A percentile compares a stretch with the other conserved stretches of the same genome.
Evolutionary conservation across 2,797 vertebrate genomes (phyloP).

Genomic region (Kryptolebias ocellatus): DNA sequence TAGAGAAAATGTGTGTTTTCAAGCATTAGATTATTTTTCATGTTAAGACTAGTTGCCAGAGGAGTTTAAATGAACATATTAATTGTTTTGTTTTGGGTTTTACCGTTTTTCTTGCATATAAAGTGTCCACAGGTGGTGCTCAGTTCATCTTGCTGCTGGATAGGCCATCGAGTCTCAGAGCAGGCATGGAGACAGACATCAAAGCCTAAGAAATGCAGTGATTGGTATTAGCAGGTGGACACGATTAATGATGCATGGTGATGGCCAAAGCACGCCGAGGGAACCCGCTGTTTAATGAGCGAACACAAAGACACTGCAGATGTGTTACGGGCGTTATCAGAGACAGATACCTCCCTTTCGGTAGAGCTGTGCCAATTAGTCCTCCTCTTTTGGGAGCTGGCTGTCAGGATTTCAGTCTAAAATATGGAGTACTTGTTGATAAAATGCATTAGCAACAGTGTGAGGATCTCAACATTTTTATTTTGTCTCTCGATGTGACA

Average conservation of each 20-base stretch:
- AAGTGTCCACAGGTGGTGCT: slow-evolving; percentile 70
- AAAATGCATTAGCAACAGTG: slow-evolving; percentile 42
- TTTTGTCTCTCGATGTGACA: slow-evolving; percentile 26
- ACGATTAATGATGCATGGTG: slow-evolving; percentile 70
- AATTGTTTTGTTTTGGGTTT: slow-evolving; percentile 14
- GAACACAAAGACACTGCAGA: slow-evolving; percentile 63
- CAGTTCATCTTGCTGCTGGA: slow-evolving; percentile 34
- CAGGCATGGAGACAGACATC: slow-evolving; percentile 51
- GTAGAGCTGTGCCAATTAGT: slow-evolving; percentile 64
- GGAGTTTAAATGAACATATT: slow-evolving; percentile 67
- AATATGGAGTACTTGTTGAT: slow-evolving; percentile 38
- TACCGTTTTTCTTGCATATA: slow-evolving; percentile 28
- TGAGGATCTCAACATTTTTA: slow-evolving; percentile 8
- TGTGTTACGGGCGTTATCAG: slow-evolving; percentile 64
- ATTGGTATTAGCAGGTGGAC: slow-evolving; percentile 62
- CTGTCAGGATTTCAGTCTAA: slow-evolving; percentile 40
- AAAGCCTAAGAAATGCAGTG: slow-evolving; percentile 55
- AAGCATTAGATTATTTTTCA: slow-evolving; percentile 43
- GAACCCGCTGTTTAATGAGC: slow-evolving; percentile 71
- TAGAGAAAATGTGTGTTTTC: slow-evolving; percentile 25
- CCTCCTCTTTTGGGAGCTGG: slow-evolving; percentile 39
- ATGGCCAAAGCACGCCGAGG: slow-evolving; percentile 63
- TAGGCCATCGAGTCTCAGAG: slow-evolving; percentile 35
- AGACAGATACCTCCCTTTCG: slow-evolving; percentile 42
- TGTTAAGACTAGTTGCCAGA: slow-evolving; percentile 47